Evolutionary conservation across 1,140 invertebrate genomes (phyloP).

Genomic region (Tetranychus urticae): DNA sequence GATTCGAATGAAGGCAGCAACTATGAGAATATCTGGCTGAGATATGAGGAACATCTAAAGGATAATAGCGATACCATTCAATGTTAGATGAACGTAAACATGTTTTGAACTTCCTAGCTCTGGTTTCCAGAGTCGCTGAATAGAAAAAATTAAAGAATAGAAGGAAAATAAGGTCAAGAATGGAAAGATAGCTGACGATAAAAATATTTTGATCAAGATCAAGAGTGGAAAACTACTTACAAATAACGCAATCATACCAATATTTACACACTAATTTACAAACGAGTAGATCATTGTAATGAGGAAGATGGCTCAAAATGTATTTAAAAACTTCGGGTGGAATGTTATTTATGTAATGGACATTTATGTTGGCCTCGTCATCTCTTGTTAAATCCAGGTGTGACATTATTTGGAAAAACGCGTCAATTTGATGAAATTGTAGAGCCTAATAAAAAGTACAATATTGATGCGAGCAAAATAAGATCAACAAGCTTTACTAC

Average conservation of each 20-base stretch:
- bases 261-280: constrained; percentile 59
- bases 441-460: too few species aligned
- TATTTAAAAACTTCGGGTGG: constrained; percentile 81
- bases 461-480: too few species aligned
- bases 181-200: background rate
- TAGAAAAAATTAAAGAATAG: background rate
- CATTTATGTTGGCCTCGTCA: too few species aligned
- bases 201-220: background rate
- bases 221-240: constrained; percentile 27
- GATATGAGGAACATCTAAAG: constrained; percentile 37
- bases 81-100: background rate
- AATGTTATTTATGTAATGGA: constrained; percentile 24
- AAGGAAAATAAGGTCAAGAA: background rate
- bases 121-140: background rate
- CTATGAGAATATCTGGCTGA: constrained; percentile 75
- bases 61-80: constrained; percentile 11
- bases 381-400: too few species aligned
- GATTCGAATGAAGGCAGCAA: constrained; percentile 40
- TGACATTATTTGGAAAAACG: too few species aligned
- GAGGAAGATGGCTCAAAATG: constrained; percentile 61
- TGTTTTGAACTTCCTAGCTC: background rate
- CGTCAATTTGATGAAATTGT: too few species aligned
- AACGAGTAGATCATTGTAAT: constrained; percentile 62
- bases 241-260: constrained; percentile 53
- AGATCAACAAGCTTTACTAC: too few species aligned